Base-by-base conservation (phyloP, 2,797 vertebrate species). In the Spea hammondii region DNA sequence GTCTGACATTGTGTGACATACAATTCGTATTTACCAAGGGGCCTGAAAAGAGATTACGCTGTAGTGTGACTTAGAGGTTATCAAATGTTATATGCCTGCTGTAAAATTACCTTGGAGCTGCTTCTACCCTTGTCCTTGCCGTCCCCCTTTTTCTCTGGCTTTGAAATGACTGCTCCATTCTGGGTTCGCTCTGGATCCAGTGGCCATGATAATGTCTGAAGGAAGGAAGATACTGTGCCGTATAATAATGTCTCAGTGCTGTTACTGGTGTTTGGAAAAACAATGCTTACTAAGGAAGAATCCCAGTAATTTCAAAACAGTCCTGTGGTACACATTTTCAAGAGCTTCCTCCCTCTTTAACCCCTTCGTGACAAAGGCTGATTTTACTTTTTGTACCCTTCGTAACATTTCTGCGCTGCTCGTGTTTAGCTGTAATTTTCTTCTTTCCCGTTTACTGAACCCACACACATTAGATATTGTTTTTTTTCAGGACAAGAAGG, bases 151-250 rank as follows among this genome's bases (percentile, higher is more conserved):
- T 88, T 86, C 83, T 78, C 4, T 53, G 64, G 0, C 65, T 89
- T 85, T 83, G 74, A 14, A 44, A 75, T 32, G 8, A 8, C 53
- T 0, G n/a, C 70, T 0, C 32, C 17, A 6, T 62, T 62, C 59
- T 14, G n/a, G 14, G 32, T 62, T 0, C 89, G 83, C 5, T 87
- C 82, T 2, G 77, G 12, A 6, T 51, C 5, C 0, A 85, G 66
- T 0, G 92, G 93, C 94, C 95, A 94, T 0, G 90, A 93, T 5
- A 94, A 74, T 6, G 92, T 86, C 95, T 97, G 75, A 11, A 14
- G 0, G 12, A 0, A 57, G 66, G 17, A 82, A 53, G 71, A 45
- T 14, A 55, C 48, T 7, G 1, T 51, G 50, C 45, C 45, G 32
- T 2, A 74, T 8, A 50, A 62, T 4, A 6, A 73, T 53, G 10